These are phyloP conservation scores for Ctenicera cuprea DNA, from an alignment of 2,888 invertebrate species.

Conservation along the genomic window DNA sequence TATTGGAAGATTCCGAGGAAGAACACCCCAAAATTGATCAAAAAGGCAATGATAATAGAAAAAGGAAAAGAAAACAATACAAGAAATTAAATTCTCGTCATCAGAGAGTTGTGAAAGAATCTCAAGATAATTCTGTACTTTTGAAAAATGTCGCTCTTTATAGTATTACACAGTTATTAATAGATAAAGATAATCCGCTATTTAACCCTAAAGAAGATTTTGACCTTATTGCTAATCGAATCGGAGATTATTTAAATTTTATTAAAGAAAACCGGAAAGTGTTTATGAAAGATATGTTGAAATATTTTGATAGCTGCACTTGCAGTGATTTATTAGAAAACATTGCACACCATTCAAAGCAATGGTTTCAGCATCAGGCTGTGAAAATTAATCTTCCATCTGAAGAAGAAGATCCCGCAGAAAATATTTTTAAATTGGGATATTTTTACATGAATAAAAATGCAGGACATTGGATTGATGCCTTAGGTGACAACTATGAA, in stretches of 20 bases:
- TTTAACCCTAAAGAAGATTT: background rate
- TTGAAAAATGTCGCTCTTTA: conserved; percentile 66
- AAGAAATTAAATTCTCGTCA: background rate
- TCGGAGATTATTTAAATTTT: conserved; percentile 9
- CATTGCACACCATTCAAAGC: background rate
- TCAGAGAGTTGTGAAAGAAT: background rate
- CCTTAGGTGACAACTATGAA: conserved; percentile 31
- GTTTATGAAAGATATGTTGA: background rate
- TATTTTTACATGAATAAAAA: conserved; percentile 20
- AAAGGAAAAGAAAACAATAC: conserved; percentile 9
- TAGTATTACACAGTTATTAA: conserved; percentile 61
- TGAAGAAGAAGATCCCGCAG: background rate
- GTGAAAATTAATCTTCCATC: background rate
- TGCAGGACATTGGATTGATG: conserved; percentile 14
- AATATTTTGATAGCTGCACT: conserved; percentile 53
- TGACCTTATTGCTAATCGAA: background rate
- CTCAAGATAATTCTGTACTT: background rate
- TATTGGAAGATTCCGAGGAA: conserved; percentile 1
- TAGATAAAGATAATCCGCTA: conserved; percentile 43
- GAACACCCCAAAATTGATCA: background rate
- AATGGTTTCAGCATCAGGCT: background rate
- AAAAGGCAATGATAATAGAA: background rate
- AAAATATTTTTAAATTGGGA: conserved; percentile 30
- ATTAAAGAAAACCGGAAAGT: background rate
- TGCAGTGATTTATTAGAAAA: conserved; percentile 25